Conservation (phyloP, 2,113 vertebrate species). For the rat (Rattus norvegicus) region GRCr8 NC_086019.1:159304501-159305000, state of each 20-base stretch:
- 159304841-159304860: neutral
- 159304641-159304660: neutral
- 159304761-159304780: neutral
- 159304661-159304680: neutral
- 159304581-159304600: neutral
- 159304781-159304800: neutral
- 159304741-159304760: neutral
- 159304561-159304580: neutral
- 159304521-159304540: neutral
- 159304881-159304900: accelerated
- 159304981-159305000: accelerated
- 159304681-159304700: neutral
- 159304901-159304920: no score
- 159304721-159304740: neutral
- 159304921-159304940: accelerated
- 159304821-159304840: no score
- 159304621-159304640: neutral
- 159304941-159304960: accelerated
- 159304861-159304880: no score
- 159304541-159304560: neutral
- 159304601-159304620: neutral
- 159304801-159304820: neutral
- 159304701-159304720: neutral
- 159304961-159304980: accelerated
- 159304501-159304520: neutral